Evolutionary conservation across 2,797 vertebrate species (phyloP).

Genomic region (Falco rusticolus): DNA sequence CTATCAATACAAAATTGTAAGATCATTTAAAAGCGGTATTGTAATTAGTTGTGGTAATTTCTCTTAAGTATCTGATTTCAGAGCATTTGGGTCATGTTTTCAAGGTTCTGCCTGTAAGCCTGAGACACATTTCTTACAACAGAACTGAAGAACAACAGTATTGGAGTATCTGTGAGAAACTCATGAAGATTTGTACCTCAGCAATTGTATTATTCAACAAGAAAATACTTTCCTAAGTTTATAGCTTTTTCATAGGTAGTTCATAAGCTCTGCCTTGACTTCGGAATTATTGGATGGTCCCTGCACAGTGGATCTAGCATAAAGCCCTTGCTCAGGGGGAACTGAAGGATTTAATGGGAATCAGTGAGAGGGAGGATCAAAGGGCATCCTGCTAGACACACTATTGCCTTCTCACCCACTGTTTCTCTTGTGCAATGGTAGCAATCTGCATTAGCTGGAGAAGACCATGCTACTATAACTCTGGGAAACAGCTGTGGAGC

Average conservation of each 20-base stretch:
- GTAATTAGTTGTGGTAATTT: not conserved
- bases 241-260: not conserved
- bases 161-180: not conserved
- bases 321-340: not conserved
- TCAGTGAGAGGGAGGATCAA: not conserved
- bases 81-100: not conserved
- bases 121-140: not conserved
- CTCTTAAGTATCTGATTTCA: not conserved
- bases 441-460: not conserved
- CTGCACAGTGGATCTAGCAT: not conserved
- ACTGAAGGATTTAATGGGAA: not conserved
- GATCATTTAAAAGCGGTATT: not conserved
- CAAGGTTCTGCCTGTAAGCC: not conserved
- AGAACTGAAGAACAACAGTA: not conserved
- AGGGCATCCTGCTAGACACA: not conserved
- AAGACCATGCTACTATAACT: not conserved
- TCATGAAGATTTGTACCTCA: not conserved
- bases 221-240: not conserved
- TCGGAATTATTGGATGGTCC: not conserved
- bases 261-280: not conserved
- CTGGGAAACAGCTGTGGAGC: constrained; percentile 10
- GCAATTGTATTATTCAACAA: not conserved
- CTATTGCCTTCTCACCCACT: not conserved
- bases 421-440: not conserved
- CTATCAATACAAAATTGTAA: not conserved